phyloP scores from a whole-genome alignment of 2,797 vertebrate genomes.

The Gymnopithys bicolor region DNA sequence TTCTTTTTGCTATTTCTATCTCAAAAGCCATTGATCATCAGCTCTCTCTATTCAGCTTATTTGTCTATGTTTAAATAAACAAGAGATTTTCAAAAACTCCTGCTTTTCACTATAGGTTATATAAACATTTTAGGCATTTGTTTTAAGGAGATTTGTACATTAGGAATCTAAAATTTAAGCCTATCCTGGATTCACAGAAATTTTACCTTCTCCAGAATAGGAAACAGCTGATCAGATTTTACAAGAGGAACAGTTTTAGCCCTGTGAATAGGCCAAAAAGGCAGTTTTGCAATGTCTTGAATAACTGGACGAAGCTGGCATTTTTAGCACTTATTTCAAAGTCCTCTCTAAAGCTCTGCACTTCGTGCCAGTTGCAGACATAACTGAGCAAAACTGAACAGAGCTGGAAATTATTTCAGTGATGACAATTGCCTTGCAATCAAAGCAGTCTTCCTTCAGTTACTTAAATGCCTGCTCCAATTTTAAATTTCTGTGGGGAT shows the following conservation, averaged over 20 bases:
- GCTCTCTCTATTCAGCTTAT: not conserved
- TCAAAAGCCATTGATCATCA: not conserved
- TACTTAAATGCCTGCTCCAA: not conserved
- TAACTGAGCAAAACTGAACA: not conserved
- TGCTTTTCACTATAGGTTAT: not conserved
- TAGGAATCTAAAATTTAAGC: not conserved
- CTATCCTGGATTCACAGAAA: not conserved
- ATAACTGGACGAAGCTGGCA: not conserved
- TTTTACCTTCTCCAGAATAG: not conserved
- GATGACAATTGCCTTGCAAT: conserved; percentile 32
- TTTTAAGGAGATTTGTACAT: not conserved
- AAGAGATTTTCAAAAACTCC: not conserved
- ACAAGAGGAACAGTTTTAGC: not conserved
- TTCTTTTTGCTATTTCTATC: not conserved
- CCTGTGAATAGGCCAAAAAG: no score
- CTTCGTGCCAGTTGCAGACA: not conserved
- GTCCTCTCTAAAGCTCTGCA: not conserved
- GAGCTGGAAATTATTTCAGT: conserved; percentile 21
- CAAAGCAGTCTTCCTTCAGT: conserved; percentile 9
- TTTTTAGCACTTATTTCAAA: conserved; percentile 18
- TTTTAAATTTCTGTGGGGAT: not conserved
- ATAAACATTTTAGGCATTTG: not conserved
- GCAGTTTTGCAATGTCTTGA: not conserved
- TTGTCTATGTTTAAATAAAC: not conserved
- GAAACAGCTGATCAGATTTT: not conserved